phyloP scores from a whole-genome alignment of 35 echinoderm and acorn worm genomes.

The Holothuria glaberrima region DNA sequence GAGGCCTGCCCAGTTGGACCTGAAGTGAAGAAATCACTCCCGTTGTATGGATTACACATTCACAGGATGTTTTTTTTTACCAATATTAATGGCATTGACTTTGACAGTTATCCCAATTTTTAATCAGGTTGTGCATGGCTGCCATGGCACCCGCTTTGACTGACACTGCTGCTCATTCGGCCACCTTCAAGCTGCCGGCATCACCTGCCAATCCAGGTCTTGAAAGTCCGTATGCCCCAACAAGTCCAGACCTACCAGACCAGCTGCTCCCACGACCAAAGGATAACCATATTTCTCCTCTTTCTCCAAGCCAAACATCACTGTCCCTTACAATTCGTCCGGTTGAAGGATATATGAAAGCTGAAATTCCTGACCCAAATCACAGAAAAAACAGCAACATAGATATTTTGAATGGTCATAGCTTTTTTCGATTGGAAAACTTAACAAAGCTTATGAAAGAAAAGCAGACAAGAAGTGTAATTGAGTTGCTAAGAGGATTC shows the following conservation, averaged over 20 bases:
- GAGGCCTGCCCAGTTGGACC: no score
- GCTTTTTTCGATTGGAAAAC: conserved; percentile 30
- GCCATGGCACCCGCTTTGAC: conserved; percentile 99
- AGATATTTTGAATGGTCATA: conserved; percentile 15
- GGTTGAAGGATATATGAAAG: background rate
- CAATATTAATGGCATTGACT: conserved; percentile 42
- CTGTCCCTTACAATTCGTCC: background rate
- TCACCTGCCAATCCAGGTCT: conserved; percentile 85
- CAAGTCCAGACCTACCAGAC: conserved; percentile 80
- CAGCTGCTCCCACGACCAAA: conserved; percentile 21
- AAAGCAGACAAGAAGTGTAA: conserved; percentile 39
- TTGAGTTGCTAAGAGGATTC: conserved; percentile 29
- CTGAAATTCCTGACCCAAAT: conserved; percentile 6
- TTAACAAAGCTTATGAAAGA: conserved; percentile 50
- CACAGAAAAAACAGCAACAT: background rate
- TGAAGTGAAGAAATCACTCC: no score
- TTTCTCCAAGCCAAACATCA: background rate
- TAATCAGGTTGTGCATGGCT: conserved; percentile 92
- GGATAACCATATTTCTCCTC: background rate
- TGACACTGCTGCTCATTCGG: conserved; percentile 96
- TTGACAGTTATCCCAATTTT: conserved; percentile 30
- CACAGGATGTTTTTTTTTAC: no score
- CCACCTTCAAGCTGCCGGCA: conserved; percentile 94
- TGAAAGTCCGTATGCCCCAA: conserved; percentile 66
- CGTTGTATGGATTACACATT: no score